Evolutionary conservation across 2,888 invertebrate genomes (phyloP), one percentile per base, ranked within the genome.

Genomic region (Apantesis nais): DNA sequence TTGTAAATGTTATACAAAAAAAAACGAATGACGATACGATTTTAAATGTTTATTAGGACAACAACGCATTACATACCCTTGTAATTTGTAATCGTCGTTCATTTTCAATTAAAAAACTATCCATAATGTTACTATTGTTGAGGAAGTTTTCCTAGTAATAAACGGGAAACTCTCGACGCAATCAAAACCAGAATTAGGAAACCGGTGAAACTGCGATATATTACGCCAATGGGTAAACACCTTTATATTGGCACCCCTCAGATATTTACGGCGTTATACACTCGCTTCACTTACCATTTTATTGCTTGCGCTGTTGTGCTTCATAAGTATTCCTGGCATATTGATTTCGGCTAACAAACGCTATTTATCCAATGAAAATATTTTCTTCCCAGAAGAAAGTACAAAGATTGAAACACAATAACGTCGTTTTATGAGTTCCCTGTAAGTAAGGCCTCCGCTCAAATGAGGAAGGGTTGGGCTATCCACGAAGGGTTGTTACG

Each of bases 191-290:
- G 5, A 5, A 11, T 55, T 44, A 44, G 22, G 5, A 14, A 58
- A 58, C 29, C 55, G 29, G n/a, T 25, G 29, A 29, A 14, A 55
- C 29, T 25, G 14, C n/a, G 62, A 62, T 60, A 41, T 29, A 19
- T 29, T 44, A 29, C 31, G 19, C 44, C 41, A 41, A 19, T 44
- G 19, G 0, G 14, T 31, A 25, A 64, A 19, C 74, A 60, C 62
- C 72, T 29, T 68, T 69, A 34, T 66, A 62, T 61, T 66, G 62
- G 63, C 34, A 34, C 58, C 78, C 68, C 68, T 73, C 55, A 61
- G 67, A 61, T 66, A 39, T 62, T 67, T 70, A 74, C 65, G 74
- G 67, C 64, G 25, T 58, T 48, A 8, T 70, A 71, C 70, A 64
- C 70, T 52, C 68, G 39, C 31, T 58, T 71, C 55, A 70, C 64